Base-by-base conservation (phyloP, 2,888 invertebrate genomes). In the Tenthredo amoena region DNA sequence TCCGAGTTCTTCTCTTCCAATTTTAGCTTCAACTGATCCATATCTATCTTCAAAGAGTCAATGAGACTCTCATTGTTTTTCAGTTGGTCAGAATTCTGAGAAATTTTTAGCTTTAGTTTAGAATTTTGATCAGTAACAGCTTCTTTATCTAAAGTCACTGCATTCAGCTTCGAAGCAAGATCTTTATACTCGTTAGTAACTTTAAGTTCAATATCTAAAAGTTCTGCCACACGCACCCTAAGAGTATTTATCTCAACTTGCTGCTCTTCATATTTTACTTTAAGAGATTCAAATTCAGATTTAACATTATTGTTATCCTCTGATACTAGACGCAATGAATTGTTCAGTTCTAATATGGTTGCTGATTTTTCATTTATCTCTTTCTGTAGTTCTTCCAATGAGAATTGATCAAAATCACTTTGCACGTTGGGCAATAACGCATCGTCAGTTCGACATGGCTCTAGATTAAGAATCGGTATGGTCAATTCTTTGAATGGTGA, bases 11-110 rank as follows among this genome's bases (percentile, higher is more conserved):
- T 85, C 31, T 85, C 68, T 18, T 86, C 77, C 9, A 87, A 68
- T 82, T 88, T 86, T 50, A 15, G 21, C 79, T 87, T 85, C 47
- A 88, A 50, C 50, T 91, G 87, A 0, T 87, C 88, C 40, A 94
- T 86, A 88, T 93, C 92, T 15, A 90, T 90, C 90, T 94, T 93
- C 47, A 94, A 88, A 87, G 94, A 94, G 87, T 94, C 91, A 79
- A 94, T 93, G 0, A 92, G 79, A 21, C n/a, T 71, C 37, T 72
- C 68, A 58, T 34, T 71, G 18, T 68, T 77, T 0, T 84, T 85
- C 74, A 55, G 10, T 62, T 85, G 71, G 2, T 82, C 50, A 18
- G 62, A 81, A 62, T 74, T 76, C 21, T 68, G 21, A n/a, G 34
- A 15, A 26, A 85, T 26, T 47, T 77, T 85, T 12, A 18, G 62